Evolutionary conservation across 1,140 invertebrate species (phyloP), one percentile per base, ranked within the genome.

Genomic region (Chrysomallon squamiferum): DNA sequence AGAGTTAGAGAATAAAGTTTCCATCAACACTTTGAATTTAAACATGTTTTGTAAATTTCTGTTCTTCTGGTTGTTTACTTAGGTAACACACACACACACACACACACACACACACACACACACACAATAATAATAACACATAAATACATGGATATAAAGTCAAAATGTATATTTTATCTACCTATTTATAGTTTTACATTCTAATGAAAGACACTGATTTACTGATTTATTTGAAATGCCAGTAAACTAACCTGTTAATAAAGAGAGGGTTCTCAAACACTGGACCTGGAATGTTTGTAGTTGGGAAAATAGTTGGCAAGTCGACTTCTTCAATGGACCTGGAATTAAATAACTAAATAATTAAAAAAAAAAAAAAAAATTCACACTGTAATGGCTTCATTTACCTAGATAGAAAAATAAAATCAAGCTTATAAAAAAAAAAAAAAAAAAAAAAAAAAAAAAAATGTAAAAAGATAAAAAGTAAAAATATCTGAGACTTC

Each of bases 191-290:
- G n/a, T n/a, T n/a, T n/a, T n/a, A n/a, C n/a, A n/a, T n/a, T n/a
- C n/a, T n/a, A n/a, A n/a, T n/a, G n/a, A n/a, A n/a, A n/a, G n/a
- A n/a, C n/a, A n/a, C n/a, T n/a, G n/a, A n/a, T n/a, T n/a, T n/a
- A n/a, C n/a, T n/a, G n/a, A n/a, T n/a, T n/a, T n/a, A n/a, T n/a
- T n/a, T n/a, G n/a, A n/a, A n/a, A n/a, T n/a, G n/a, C n/a, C n/a
- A n/a, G n/a, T n/a, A n/a, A 3, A 69, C 62, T 35, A 56, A 73
- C 72, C 66, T 70, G 58, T 65, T 25, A n/a, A 73, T 9, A 33
- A 73, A 73, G 22, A 32, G 59, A 6, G 66, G 62, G 49, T 73
- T 73, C 59, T 70, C 62, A 66, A 73, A 73, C 13, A 70, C 61
- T 52, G 64, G 66, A 35, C 59, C 43, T 59, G 68, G 65, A 30